Evolutionary conservation across 2,797 vertebrate genomes (phyloP), one percentile per base, ranked within the genome.

Genomic region (Notolepis coatsorum): DNA sequence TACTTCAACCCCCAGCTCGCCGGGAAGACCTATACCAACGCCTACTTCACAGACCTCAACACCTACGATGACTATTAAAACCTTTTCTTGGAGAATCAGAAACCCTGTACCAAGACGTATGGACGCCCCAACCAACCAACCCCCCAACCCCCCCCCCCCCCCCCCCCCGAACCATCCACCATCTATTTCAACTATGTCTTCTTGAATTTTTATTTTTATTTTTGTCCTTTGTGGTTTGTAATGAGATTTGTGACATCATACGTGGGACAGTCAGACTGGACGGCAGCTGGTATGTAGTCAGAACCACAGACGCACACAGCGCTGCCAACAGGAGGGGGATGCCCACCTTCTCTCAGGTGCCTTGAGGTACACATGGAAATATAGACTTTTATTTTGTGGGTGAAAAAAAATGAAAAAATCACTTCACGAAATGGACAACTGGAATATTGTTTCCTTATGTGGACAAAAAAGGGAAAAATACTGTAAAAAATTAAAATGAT

Each of bases 21-120:
- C 48, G 94, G 95, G 89, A 98, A 99, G 92, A 96, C 96, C 63
- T 99, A 98, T 68, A 98, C 96, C 80, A 99, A 98, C 2, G 91
- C 96, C 84, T 99, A 98, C 93, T 98, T 99, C 88, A 95, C 96
- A 68, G 97, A 98, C 92, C 95, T 98, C 91, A 98, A 98, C 89
- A 96, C 95, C 87, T 98, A 98, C 7, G 97, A 99, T 58, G 97
- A 98, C 77, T 99, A 97, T 93, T 99, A 95, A 93, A 45, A 51
- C n/a, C 53, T 77, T 48, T 46, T 57, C 64, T 51, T 30, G 13
- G 38, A 52, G 49, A 57, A 68, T 65, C 68, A 63, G 57, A n/a
- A 67, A 45, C 72, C 81, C 73, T 65, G 71, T 68, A 41, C 47
- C 65, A 61, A 45, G 65, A 46, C n/a, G n/a, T 10, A 15, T 53